A percentile compares a stretch with the other conserved stretches of the same genome.
Conservation (phyloP, 2,888 invertebrate species). For the Ochropacha duplaris region DNA sequence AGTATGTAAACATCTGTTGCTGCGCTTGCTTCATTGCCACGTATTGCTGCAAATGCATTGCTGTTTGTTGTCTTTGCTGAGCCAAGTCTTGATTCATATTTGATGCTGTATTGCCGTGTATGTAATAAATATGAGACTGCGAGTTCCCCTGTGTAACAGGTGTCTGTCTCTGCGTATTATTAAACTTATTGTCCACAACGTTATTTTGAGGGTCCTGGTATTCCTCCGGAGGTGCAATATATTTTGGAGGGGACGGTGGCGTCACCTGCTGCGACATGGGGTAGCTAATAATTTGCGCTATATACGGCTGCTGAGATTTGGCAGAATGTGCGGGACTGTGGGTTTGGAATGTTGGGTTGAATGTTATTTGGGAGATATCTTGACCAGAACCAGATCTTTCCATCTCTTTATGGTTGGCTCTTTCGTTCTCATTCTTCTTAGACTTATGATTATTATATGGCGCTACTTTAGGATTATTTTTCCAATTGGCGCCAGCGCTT, state of each 20-base stretch:
- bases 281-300: conserved; percentile 75
- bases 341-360: conserved; percentile 80
- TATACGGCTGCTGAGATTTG: conserved; percentile 72
- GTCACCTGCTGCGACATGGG: conserved; percentile 77
- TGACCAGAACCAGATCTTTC: conserved; percentile 50
- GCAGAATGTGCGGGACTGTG: conserved; percentile 76
- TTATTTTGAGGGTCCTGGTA: conserved; percentile 76
- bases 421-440: conserved; percentile 65
- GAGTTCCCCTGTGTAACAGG: conserved; percentile 46
- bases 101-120: conserved; percentile 64
- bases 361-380: conserved; percentile 75
- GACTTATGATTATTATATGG: conserved; percentile 68
- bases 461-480: conserved; percentile 70
- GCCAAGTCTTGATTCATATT: conserved; percentile 61
- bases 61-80: conserved; percentile 77
- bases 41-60: conserved; percentile 76
- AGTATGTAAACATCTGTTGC: conserved; percentile 75
- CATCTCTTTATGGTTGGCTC: conserved; percentile 52
- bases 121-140: conserved; percentile 73
- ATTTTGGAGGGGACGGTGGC: conserved; percentile 72
- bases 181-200: conserved; percentile 54
- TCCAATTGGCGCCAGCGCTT: conserved; percentile 74
- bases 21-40: conserved; percentile 82
- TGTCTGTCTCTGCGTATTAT: conserved; percentile 44
- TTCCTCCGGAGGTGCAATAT: conserved; percentile 75